Evolutionary conservation across 2,113 vertebrate species (phyloP).

Genomic region (Megaceryle torquata): DNA sequence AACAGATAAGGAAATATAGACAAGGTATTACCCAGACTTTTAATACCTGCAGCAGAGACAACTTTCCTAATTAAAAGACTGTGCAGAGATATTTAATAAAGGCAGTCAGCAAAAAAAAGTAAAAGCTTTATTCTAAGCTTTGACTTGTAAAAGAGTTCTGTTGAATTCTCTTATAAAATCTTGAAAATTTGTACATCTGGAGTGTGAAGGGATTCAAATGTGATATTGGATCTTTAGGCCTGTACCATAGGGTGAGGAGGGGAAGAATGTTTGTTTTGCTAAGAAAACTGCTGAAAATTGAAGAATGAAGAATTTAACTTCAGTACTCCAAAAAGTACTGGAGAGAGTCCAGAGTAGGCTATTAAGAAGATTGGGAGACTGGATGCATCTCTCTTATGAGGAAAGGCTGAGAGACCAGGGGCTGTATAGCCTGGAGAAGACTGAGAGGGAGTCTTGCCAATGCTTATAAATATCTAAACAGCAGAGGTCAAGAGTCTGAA

Average conservation of each 20-base stretch:
- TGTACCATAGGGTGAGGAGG: not conserved
- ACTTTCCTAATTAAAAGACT: not conserved
- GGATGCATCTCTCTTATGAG: too few species aligned
- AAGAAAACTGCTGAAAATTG: not conserved
- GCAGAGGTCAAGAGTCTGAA: too few species aligned
- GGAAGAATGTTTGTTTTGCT: not conserved
- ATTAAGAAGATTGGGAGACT: too few species aligned
- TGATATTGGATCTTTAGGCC: not conserved
- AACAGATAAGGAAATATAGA: not conserved
- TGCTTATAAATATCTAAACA: too few species aligned
- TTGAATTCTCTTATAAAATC: not conserved
- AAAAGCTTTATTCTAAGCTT: not conserved
- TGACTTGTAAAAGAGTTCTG: not conserved
- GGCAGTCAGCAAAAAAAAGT: too few species aligned
- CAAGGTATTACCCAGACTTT: not conserved
- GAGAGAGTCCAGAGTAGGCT: too few species aligned
- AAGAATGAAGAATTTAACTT: not conserved
- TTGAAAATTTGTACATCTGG: not conserved
- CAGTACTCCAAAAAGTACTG: not conserved
- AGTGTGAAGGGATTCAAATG: not conserved
- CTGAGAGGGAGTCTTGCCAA: too few species aligned
- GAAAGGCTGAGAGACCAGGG: too few species aligned
- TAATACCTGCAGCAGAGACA: not conserved
- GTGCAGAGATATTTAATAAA: not conserved
- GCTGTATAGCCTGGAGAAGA: too few species aligned